These are phyloP conservation scores for Urosaurus nigricauda DNA, from an alignment of 2,797 vertebrate species.

Conservation along the genomic window DNA sequence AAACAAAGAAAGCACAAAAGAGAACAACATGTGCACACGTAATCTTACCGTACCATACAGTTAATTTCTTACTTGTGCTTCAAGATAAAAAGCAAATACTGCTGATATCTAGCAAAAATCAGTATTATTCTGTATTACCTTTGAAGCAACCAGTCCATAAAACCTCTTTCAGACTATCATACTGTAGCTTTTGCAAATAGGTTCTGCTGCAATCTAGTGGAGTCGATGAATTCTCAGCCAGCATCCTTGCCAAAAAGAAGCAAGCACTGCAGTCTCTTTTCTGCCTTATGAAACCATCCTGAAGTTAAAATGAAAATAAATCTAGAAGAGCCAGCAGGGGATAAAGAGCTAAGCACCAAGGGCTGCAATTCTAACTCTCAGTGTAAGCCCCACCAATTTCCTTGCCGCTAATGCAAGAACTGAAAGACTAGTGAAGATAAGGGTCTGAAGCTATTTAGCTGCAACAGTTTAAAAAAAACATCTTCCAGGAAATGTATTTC, in stretches of 20 bases:
- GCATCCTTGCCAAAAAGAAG: not conserved
- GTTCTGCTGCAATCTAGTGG: conserved; percentile 27
- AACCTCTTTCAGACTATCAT: conserved; percentile 1
- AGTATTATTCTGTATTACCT: conserved; percentile 7
- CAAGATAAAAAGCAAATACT: not conserved
- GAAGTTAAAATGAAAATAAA: conserved; percentile 31
- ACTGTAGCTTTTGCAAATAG: conserved; percentile 25
- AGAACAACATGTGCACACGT: not conserved
- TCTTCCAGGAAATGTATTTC: not conserved
- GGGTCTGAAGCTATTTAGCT: not conserved
- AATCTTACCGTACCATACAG: not conserved
- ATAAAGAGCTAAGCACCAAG: not conserved
- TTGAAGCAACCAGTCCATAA: conserved; percentile 15
- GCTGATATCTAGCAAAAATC: not conserved
- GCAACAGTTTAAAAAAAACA: not conserved
- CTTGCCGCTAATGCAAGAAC: not conserved
- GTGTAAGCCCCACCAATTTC: conserved; percentile 11
- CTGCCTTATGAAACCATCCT: not conserved
- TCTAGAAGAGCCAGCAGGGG: not conserved
- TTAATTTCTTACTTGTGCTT: not conserved
- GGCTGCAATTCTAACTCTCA: not conserved
- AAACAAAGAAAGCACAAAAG: not conserved
- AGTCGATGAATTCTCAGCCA: conserved; percentile 10
- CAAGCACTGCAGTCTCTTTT: conserved; percentile 16
- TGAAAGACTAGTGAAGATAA: conserved; percentile 3